Evolutionary conservation across 2,797 vertebrate species (phyloP).

Genomic region (Psittacula echo): DNA sequence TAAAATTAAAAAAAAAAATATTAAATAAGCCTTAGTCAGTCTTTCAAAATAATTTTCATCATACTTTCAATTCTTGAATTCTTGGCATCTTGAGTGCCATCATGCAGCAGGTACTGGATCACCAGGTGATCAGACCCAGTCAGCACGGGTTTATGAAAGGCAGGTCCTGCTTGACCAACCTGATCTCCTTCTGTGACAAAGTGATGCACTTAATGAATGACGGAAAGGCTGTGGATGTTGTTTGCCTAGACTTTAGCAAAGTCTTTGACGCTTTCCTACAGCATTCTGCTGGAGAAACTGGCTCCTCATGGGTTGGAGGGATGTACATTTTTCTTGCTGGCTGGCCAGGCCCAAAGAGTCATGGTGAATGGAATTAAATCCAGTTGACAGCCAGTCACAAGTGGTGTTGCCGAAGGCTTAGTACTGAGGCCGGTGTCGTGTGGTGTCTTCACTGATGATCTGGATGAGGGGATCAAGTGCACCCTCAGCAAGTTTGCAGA

Average conservation of each 20-base stretch:
- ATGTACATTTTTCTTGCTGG: neutral
- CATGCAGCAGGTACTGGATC: fast-evolving
- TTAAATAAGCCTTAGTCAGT: neutral
- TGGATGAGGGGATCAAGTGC: fast-evolving
- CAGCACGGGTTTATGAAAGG: fast-evolving
- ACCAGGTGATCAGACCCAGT: neutral
- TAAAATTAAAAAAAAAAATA: neutral
- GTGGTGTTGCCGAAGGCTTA: neutral
- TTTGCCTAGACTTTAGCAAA: neutral
- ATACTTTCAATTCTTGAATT: neutral
- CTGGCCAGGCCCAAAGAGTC: fast-evolving
- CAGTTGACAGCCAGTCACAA: fast-evolving
- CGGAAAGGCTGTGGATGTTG: neutral
- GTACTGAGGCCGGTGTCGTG: neutral
- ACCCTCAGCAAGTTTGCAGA: neutral
- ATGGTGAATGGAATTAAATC: neutral
- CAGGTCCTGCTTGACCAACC: neutral
- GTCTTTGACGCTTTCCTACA: neutral
- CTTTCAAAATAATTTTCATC: neutral
- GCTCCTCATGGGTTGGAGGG: neutral
- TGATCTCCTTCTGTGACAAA: neutral
- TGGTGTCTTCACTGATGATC: neutral
- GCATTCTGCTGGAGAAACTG: neutral
- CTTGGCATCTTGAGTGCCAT: neutral
- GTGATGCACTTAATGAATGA: fast-evolving